Conservation (phyloP, 2,113 vertebrate species). For the Proteles cristata region DNA sequence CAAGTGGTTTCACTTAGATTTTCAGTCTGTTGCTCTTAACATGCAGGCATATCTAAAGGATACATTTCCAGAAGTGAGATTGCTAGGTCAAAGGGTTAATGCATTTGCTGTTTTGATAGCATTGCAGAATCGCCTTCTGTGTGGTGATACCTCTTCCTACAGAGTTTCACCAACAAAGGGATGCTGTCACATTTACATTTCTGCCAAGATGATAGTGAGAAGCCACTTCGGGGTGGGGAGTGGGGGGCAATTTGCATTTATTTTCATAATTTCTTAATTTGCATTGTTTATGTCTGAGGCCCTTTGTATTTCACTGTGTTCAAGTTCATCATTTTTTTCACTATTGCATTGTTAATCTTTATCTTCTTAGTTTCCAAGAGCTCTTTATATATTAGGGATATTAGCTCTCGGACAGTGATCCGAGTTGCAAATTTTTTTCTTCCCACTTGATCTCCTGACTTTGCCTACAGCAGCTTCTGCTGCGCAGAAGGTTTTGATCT, state of each 20-base stretch:
- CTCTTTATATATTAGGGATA: not conserved
- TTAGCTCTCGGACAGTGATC: not conserved
- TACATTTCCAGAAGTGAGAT: not conserved
- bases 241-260: not conserved
- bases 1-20: not conserved
- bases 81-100: not conserved
- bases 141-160: not conserved
- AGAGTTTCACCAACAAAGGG: not conserved
- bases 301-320: not conserved
- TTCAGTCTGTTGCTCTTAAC: not conserved
- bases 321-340: not conserved
- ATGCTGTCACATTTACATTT: not conserved
- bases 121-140: not conserved
- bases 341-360: not conserved
- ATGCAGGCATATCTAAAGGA: not conserved
- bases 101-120: not conserved
- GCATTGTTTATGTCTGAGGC: not conserved
- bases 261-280: not conserved
- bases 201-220: not conserved
- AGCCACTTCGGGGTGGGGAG: no score
- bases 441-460: not conserved
- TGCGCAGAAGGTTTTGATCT: not conserved
- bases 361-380: conserved; percentile 43
- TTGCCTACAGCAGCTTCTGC: not conserved
- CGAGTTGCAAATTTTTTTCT: conserved; percentile 21